Conservation (phyloP, 2,888 invertebrate genomes). For the Helobdella robusta region DNA sequence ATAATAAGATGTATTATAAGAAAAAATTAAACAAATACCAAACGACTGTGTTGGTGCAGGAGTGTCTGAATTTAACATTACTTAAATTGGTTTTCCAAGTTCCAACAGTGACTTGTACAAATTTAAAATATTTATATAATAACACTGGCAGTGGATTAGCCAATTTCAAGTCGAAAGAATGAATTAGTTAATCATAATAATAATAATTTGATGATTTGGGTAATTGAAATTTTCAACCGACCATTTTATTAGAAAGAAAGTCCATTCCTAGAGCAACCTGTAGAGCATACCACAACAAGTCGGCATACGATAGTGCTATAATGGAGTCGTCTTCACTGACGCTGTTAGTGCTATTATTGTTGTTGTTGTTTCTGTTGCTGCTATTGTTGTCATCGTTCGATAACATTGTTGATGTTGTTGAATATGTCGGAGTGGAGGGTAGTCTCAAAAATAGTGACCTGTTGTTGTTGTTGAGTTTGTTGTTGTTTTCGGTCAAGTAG, state of each 20-base stretch:
- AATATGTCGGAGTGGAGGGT: neutral
- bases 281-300: constrained; percentile 87
- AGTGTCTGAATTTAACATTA: no score
- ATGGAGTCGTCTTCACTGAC: constrained; percentile 39
- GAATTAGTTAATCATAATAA: neutral
- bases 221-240: no score
- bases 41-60: no score
- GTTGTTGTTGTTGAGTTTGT: neutral
- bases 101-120: no score
- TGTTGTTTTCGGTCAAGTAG: neutral
- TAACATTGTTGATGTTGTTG: neutral
- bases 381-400: constrained; percentile 56
- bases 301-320: constrained; percentile 69
- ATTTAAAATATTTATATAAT: no score
- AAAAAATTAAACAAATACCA: no score
- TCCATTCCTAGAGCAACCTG: constrained; percentile 98
- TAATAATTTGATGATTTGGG: no score
- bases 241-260: constrained; percentile 83
- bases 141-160: no score
- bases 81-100: no score
- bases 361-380: constrained; percentile 80
- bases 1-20: no score
- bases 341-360: constrained; percentile 89
- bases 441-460: neutral
- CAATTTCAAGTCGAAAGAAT: neutral